Percentiles rank a stretch among this genome's conserved stretches.
These are phyloP conservation scores for Cladopsammia gracilis DNA, from an alignment of 64 coral and sea anemone genomes.

Conservation along the genomic window DNA sequence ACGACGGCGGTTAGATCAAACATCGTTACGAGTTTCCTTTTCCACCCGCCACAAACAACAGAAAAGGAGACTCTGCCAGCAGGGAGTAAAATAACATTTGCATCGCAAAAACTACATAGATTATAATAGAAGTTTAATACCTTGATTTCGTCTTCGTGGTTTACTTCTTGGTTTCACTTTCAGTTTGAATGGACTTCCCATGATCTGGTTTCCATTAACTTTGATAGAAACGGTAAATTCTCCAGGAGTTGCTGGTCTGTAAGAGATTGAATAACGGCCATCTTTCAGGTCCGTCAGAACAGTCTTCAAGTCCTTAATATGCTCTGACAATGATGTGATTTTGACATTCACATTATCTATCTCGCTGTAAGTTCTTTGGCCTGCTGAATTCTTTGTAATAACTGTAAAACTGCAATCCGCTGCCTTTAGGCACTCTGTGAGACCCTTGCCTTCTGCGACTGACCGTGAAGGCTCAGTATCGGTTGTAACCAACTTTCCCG, in stretches of 20 bases:
- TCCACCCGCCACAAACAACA: too few relatives aligned
- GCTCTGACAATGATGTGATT: not conserved
- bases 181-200: conserved; percentile 1
- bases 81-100: too few relatives aligned
- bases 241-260: not conserved
- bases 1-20: too few relatives aligned
- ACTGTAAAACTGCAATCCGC: not conserved
- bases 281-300: not conserved
- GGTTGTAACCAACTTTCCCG: not conserved
- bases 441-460: not conserved
- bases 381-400: not conserved
- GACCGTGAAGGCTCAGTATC: not conserved
- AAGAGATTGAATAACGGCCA: not conserved
- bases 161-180: not conserved
- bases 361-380: not conserved
- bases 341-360: not conserved
- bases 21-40: too few relatives aligned
- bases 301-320: not conserved
- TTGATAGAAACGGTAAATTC: not conserved
- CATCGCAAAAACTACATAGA: too few relatives aligned
- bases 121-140: too few relatives aligned
- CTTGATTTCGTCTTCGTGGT: too few relatives aligned
- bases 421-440: not conserved
- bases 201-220: not conserved
- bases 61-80: too few relatives aligned